These are phyloP conservation scores for Pollenia angustigena DNA, from an alignment of 2,888 invertebrate genomes.

Conservation along the genomic window DNA sequence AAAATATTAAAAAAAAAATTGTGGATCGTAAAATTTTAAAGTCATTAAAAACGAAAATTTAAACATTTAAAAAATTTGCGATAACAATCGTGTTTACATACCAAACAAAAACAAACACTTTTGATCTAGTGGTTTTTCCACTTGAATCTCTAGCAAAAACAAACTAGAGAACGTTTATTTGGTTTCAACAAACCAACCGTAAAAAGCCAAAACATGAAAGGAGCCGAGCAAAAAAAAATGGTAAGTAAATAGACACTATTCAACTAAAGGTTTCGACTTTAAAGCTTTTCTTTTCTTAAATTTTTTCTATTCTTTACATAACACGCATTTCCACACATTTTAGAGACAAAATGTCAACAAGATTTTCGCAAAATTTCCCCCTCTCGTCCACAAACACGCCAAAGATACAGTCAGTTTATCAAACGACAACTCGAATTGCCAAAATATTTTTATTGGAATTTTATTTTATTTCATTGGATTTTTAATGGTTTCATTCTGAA, in stretches of 20 bases:
- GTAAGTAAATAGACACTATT: conserved; percentile 15
- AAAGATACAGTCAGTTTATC: conserved; percentile 49
- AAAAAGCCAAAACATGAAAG: conserved; percentile 28
- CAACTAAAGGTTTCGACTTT: conserved; percentile 60
- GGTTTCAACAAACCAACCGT: conserved; percentile 56
- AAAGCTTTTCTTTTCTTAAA: conserved; percentile 24
- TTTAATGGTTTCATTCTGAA: conserved; percentile 82
- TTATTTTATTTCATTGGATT: conserved; percentile 84
- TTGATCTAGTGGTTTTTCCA: conserved; percentile 59
- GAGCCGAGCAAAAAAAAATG: conserved; percentile 7
- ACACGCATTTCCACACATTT: conserved; percentile 76
- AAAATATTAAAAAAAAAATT: no score
- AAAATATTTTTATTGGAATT: conserved; percentile 83
- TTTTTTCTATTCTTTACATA: conserved; percentile 17
- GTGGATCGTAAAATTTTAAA: background rate
- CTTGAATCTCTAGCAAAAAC: conserved; percentile 53
- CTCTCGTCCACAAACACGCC: background rate
- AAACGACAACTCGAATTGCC: conserved; percentile 62
- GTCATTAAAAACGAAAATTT: background rate
- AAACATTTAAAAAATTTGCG: background rate
- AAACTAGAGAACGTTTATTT: conserved; percentile 43
- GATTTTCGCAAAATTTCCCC: conserved; percentile 50
- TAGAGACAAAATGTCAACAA: conserved; percentile 77
- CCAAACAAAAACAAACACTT: conserved; percentile 41
- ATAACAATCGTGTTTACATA: no score